Evolutionary conservation across 2,888 invertebrate genomes (phyloP), one percentile per base, ranked within the genome.

Genomic region (Willowsia nigromaculata): DNA sequence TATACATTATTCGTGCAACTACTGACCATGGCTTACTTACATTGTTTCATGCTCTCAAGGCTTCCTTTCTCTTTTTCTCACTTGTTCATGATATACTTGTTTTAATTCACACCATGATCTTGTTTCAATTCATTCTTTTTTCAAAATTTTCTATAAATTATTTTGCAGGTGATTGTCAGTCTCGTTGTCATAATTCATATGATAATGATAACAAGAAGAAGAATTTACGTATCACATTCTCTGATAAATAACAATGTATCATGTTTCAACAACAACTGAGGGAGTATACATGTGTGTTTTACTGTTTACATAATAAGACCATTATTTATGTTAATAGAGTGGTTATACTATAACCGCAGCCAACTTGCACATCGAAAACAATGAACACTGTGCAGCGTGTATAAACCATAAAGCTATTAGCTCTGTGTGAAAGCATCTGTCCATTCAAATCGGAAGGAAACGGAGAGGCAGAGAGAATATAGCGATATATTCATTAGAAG

Each of bases 281-380:
- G 40, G 62, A 40, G 47, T 90, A 87, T 85, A 86, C 88, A n/a
- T n/a, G 80, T 88, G 91, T 91, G 90, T 91, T 76, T 76, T 76
- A 76, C 76, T 76, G 90, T 91, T 89, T 90, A 82, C 62, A 68
- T 82, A 56, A 68, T 76, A 80, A 59, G 59, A 22, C 56, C 80
- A 80, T 80, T 76, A 85, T 59, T 88, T 91, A 92, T 92, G 92
- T 87, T 92, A 92, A 92, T 92, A 92, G 88, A 92, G 92, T 92
- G 91, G 91, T 92, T 91, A 91, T n/a, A n/a, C n/a, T n/a, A n/a
- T 59, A 62, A 59, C 80, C 59, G 59, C 56, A 59, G 37, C 40
- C 43, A 80, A 59, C 33, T 59, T 80, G 59, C 59, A 59, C 59
- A 80, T 5, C 22, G 53, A 78, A 33, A 78, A 78, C 53, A 50